phyloP scores from a whole-genome alignment of 1,140 invertebrate genomes.

The Drosophila kurseongensis region DNA sequence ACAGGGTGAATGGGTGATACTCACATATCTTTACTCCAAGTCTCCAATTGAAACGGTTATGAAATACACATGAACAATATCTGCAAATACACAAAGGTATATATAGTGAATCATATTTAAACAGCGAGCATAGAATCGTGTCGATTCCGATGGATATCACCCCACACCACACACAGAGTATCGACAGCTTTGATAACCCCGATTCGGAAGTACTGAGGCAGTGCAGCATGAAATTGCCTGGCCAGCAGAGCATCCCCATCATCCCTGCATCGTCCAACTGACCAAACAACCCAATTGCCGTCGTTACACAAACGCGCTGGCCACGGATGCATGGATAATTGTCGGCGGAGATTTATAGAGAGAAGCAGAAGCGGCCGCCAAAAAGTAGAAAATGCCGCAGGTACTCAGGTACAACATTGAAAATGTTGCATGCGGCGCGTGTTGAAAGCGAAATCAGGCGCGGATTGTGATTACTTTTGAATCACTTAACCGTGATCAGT shows the following conservation, averaged over 20 bases:
- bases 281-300: conserved; percentile 79
- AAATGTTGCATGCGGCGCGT: conserved; percentile 62
- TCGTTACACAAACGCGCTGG: conserved; percentile 67
- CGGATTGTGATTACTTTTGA: conserved; percentile 51
- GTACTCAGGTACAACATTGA: conserved; percentile 8
- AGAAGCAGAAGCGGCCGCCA: conserved; percentile 39
- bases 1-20: neutral
- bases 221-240: conserved; percentile 76
- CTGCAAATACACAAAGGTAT: neutral
- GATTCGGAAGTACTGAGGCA: conserved; percentile 50
- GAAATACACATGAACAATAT: conserved; percentile 11
- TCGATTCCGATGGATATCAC: neutral
- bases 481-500: conserved; percentile 50
- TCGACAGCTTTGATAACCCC: conserved; percentile 51
- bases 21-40: neutral
- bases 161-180: conserved; percentile 5
- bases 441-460: conserved; percentile 74
- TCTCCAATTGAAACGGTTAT: conserved; percentile 7
- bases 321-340: conserved; percentile 78
- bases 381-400: conserved; percentile 36
- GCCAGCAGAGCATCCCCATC: conserved; percentile 30
- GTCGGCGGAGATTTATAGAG: conserved; percentile 21
- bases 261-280: conserved; percentile 44
- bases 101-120: neutral
- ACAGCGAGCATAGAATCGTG: neutral